A percentile compares a stretch with the other conserved stretches of the same genome.
Evolutionary conservation across 2,888 invertebrate genomes (phyloP).

Genomic region (Branchellion lobata): DNA sequence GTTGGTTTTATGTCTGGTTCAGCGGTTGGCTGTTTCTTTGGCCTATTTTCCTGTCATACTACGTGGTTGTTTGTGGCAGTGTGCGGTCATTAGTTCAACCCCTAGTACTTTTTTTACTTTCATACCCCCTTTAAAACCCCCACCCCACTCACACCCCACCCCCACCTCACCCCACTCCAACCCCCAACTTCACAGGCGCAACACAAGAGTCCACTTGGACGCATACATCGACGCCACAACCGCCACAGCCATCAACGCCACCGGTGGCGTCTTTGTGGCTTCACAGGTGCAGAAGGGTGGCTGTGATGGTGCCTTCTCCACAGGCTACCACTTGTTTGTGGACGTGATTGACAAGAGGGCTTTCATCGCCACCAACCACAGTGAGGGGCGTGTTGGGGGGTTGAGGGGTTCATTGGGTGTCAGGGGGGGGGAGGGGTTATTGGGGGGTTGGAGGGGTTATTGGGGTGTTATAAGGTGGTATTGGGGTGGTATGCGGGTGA

Average conservation of each 20-base stretch:
- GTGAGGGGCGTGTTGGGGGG: neutral
- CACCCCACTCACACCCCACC: too few relatives aligned
- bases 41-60: too few relatives aligned
- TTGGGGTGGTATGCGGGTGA: too few relatives aligned
- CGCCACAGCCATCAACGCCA: conserved; percentile 52
- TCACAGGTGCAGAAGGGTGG: conserved; percentile 53
- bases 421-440: neutral
- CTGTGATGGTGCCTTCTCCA: conserved; percentile 2
- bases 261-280: conserved; percentile 58
- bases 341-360: conserved; percentile 12
- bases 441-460: neutral
- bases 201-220: conserved; percentile 56
- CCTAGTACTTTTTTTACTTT: too few relatives aligned
- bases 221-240: conserved; percentile 51
- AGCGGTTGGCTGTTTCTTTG: too few relatives aligned
- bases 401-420: too few relatives aligned
- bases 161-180: too few relatives aligned
- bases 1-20: too few relatives aligned
- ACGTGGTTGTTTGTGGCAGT: too few relatives aligned
- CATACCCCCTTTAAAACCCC: too few relatives aligned
- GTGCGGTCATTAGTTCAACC: too few relatives aligned
- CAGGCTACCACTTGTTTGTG: neutral
- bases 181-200: conserved; percentile 53
- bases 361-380: neutral
- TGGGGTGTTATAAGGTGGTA: too few relatives aligned